These are phyloP conservation scores for Glaucomys volans DNA, from an alignment of 2,113 vertebrate species.

Conservation along the genomic window DNA sequence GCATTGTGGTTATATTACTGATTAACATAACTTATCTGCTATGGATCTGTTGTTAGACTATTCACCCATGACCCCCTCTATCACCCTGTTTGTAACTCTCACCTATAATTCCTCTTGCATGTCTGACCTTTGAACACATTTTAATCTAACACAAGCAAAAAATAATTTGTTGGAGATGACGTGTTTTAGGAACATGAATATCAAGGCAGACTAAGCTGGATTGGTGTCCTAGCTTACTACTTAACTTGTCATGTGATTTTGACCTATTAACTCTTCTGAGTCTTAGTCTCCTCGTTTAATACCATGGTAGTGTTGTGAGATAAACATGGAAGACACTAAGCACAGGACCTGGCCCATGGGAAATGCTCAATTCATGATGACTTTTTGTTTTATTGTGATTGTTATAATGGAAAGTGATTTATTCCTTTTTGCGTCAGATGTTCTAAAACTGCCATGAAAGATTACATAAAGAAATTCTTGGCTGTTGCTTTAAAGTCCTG, in stretches of 20 bases:
- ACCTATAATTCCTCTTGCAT: neutral
- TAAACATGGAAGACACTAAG: neutral
- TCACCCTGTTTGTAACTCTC: neutral
- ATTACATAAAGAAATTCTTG: constrained; percentile 76
- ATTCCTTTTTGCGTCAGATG: constrained; percentile 48
- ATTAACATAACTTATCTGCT: neutral
- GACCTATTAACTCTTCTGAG: neutral
- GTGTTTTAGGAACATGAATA: neutral
- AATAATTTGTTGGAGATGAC: neutral
- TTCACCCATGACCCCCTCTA: no score
- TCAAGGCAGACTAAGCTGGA: neutral
- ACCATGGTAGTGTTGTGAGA: neutral
- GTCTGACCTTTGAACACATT: neutral
- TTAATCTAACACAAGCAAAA: neutral
- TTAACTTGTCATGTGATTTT: neutral
- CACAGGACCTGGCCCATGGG: neutral
- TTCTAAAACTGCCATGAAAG: constrained; percentile 60
- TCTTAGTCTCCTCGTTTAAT: neutral
- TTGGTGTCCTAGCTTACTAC: neutral
- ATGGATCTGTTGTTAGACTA: neutral
- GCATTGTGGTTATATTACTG: neutral
- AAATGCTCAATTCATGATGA: neutral
- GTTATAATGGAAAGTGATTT: constrained; percentile 56
- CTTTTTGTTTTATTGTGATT: constrained; percentile 16
- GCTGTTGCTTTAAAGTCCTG: constrained; percentile 49